Conservation (phyloP, 2,888 invertebrate species). For the Zhuqinia jingwanae region DNA sequence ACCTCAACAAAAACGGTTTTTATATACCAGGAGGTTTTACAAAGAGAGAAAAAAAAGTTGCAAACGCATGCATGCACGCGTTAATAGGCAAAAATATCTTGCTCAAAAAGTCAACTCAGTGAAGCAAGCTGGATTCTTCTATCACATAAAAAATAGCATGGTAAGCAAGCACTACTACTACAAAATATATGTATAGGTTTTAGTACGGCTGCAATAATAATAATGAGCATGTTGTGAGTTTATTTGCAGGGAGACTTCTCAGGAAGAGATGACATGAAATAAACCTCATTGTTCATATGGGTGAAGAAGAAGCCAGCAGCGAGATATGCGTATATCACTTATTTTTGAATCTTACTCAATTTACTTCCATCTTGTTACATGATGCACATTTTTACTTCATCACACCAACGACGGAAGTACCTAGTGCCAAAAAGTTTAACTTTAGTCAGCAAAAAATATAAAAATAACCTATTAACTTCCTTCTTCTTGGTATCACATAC, state of each 20-base stretch:
- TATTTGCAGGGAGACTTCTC: no score
- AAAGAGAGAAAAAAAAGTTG: conserved; percentile 32
- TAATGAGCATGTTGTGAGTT: no score
- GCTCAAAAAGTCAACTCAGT: background rate
- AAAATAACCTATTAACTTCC: background rate
- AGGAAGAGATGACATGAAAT: no score
- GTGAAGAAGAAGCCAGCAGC: conserved; percentile 8
- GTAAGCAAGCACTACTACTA: no score
- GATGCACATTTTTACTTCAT: background rate
- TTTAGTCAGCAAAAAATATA: no score
- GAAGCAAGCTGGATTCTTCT: background rate
- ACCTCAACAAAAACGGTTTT: background rate
- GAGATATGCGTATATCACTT: background rate
- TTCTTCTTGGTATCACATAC: no score
- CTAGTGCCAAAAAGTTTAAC: conserved; percentile 54
- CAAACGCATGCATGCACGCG: conserved; percentile 37
- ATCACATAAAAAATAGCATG: conserved; percentile 30
- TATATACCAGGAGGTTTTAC: no score
- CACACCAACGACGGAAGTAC: conserved; percentile 50
- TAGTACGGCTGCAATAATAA: no score
- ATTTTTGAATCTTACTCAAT: background rate
- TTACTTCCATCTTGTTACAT: background rate
- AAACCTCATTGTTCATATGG: no score
- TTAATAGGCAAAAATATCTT: conserved; percentile 46
- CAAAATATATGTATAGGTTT: no score